Conservation (phyloP, 2,113 vertebrate species). For the Dunckerocampus dactyliophorus region DNA sequence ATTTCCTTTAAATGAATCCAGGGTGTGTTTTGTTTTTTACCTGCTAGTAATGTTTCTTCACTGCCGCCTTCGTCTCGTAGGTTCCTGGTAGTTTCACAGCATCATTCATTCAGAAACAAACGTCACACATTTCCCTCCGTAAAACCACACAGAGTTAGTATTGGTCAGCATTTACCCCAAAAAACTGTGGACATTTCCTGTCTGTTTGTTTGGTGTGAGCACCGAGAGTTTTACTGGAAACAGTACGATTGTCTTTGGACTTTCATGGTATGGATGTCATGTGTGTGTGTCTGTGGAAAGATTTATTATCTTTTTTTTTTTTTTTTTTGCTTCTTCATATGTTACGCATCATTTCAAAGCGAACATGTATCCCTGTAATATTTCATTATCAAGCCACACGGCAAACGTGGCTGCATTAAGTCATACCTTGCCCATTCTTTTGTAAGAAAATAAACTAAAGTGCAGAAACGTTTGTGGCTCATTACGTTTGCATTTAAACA, state of each 20-base stretch:
- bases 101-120: slow-evolving; percentile 34
- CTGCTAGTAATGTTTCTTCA: slow-evolving; percentile 32
- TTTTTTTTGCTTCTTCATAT: slow-evolving; percentile 31
- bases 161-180: slow-evolving; percentile 28
- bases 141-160: slow-evolving; percentile 42
- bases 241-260: slow-evolving; percentile 10
- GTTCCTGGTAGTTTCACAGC: slow-evolving; percentile 61
- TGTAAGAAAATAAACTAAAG: slow-evolving; percentile 67
- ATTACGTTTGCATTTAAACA: not conserved
- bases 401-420: slow-evolving; percentile 48
- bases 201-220: slow-evolving; percentile 39
- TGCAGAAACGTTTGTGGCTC: not conserved
- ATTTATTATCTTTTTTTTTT: slow-evolving; percentile 16
- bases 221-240: slow-evolving; percentile 28
- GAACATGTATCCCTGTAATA: slow-evolving; percentile 59
- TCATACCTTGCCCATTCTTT: slow-evolving; percentile 43
- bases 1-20: slow-evolving; percentile 56
- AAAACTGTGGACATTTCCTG: slow-evolving; percentile 59
- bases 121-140: slow-evolving; percentile 75
- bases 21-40: slow-evolving; percentile 14
- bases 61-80: slow-evolving; percentile 29
- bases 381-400: slow-evolving; percentile 50
- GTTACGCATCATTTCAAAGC: slow-evolving; percentile 74
- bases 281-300: slow-evolving; percentile 24
- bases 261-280: slow-evolving; percentile 26